Conservation (phyloP, 2,113 vertebrate genomes). For the Percina caprodes region DNA sequence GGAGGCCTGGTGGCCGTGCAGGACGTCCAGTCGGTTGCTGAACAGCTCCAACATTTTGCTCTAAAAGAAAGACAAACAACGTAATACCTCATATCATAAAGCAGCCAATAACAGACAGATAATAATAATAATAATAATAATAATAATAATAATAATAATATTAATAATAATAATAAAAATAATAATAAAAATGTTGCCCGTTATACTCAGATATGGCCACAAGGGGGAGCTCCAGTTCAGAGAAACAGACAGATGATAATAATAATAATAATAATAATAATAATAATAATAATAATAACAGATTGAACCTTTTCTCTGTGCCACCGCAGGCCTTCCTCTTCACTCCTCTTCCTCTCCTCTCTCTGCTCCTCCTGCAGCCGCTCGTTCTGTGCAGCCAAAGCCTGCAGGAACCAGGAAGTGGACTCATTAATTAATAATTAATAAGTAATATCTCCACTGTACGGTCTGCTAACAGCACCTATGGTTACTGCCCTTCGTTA, state of each 20-base stretch:
- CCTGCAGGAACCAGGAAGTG: conserved; percentile 66
- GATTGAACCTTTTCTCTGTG: conserved; percentile 83
- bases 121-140: too few relatives aligned
- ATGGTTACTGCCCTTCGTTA: too few relatives aligned
- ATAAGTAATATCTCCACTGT: neutral
- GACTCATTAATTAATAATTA: neutral
- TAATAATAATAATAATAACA: too few relatives aligned
- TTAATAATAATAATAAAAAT: too few relatives aligned
- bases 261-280: too few relatives aligned
- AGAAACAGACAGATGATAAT: too few relatives aligned
- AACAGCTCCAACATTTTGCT: conserved; percentile 84
- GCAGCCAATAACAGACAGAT: too few relatives aligned
- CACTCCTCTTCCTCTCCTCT: conserved; percentile 74
- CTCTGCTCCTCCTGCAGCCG: conserved; percentile 79
- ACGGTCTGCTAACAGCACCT: too few relatives aligned
- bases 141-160: too few relatives aligned
- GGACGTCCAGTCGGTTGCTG: conserved; percentile 78
- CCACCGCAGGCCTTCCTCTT: conserved; percentile 76
- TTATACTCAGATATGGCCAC: conserved; percentile 32
- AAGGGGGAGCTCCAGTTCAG: conserved; percentile 25
- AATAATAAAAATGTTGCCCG: neutral
- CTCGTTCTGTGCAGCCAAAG: conserved; percentile 78
- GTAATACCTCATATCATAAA: neutral
- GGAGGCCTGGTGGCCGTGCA: conserved; percentile 83
- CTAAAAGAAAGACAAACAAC: conserved; percentile 64